Conservation (phyloP, 2,113 vertebrate species). For the Mesembrinibis cayennensis region DNA sequence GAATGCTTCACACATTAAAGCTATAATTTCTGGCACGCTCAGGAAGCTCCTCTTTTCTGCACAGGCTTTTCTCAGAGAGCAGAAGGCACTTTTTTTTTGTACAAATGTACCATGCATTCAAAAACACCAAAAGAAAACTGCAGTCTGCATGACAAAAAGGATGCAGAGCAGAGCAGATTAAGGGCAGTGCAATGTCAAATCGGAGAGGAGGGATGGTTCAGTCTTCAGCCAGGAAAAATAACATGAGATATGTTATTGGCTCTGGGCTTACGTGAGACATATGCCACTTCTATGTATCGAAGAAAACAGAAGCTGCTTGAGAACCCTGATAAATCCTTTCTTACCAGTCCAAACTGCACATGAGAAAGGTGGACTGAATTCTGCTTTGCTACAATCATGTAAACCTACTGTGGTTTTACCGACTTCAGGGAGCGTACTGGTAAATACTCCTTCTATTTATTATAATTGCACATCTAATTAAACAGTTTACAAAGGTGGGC, state of each 20-base stretch:
- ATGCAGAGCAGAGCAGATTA: background rate
- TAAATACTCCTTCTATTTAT: background rate
- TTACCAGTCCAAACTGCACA: background rate
- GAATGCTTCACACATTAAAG: background rate
- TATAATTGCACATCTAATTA: background rate
- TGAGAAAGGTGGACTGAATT: background rate
- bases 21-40: background rate
- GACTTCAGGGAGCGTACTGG: fast-evolving
- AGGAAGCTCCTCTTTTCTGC: background rate
- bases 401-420: background rate
- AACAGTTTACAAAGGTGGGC: background rate
- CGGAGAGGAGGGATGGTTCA: background rate
- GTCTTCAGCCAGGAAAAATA: background rate
- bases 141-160: background rate
- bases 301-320: background rate
- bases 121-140: background rate
- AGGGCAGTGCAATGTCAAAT: background rate
- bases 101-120: background rate
- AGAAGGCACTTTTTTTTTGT: background rate
- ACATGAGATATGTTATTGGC: background rate
- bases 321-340: background rate
- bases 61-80: background rate
- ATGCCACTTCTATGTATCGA: background rate
- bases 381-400: background rate
- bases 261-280: background rate